Percentiles rank a stretch among this genome's conserved stretches.
Conservation (phyloP, 2,113 vertebrate genomes). For the Malurus elegans region DNA sequence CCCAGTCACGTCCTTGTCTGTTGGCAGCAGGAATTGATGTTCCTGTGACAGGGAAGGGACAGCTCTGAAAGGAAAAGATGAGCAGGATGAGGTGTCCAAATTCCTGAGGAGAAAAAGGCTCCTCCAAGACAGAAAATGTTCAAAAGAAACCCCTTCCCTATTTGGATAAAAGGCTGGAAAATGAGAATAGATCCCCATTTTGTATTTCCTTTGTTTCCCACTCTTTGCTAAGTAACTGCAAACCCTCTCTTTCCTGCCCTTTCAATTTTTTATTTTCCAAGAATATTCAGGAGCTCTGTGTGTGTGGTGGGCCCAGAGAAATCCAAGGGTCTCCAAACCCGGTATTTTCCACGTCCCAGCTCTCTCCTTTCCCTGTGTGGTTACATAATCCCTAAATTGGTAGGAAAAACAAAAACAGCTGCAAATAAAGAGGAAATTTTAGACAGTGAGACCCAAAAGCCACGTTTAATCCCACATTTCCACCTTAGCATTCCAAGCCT, state of each 20-base stretch:
- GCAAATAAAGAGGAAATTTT: background rate
- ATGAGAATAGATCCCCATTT: background rate
- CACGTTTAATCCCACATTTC: background rate
- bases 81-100: background rate
- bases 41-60: background rate
- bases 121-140: background rate
- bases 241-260: background rate
- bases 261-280: background rate
- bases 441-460: background rate
- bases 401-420: background rate
- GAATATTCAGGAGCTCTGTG: background rate
- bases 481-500: background rate
- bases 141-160: background rate
- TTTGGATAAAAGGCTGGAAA: background rate
- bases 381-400: background rate
- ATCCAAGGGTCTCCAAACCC: background rate
- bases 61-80: background rate
- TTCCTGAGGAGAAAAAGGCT: background rate
- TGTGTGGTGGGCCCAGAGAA: background rate
- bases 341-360: background rate
- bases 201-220: background rate
- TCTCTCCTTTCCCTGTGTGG: background rate
- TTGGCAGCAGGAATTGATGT: background rate
- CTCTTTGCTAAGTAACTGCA: too few species aligned
- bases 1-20: background rate